phyloP scores from a whole-genome alignment of 2,797 vertebrate genomes.

The Cichlasoma orientale region DNA sequence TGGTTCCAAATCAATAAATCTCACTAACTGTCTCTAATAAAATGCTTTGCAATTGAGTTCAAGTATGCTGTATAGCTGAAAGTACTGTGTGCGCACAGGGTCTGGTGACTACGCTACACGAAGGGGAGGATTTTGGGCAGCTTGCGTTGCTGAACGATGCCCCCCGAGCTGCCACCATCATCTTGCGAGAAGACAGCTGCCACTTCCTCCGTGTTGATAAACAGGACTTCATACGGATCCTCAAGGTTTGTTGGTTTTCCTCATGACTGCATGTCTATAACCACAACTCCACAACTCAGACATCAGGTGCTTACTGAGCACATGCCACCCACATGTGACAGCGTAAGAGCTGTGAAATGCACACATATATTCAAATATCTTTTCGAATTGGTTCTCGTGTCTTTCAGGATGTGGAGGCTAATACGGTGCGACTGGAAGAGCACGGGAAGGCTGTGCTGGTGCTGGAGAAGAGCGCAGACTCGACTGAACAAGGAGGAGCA shows the following conservation, averaged over 20 bases:
- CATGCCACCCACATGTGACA: not conserved
- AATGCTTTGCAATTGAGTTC: not conserved
- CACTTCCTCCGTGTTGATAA: slow-evolving; percentile 96
- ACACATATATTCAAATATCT: not conserved
- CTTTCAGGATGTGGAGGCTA: slow-evolving; percentile 92
- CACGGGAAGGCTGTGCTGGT: slow-evolving; percentile 94
- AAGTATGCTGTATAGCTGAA: not conserved
- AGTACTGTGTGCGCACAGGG: slow-evolving; percentile 75
- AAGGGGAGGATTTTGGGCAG: slow-evolving; percentile 96
- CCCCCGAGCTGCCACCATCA: slow-evolving; percentile 92
- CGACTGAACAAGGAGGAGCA: slow-evolving; percentile 69
- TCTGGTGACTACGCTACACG: slow-evolving; percentile 91
- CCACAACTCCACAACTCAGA: not conserved
- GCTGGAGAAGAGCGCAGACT: slow-evolving; percentile 86
- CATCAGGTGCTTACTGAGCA: fast-evolving
- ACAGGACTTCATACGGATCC: slow-evolving; percentile 94
- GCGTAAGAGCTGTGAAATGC: not conserved
- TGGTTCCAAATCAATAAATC: not conserved
- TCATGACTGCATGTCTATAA: not conserved
- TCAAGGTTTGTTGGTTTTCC: slow-evolving; percentile 83
- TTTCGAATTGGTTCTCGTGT: not conserved
- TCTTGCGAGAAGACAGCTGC: slow-evolving; percentile 92
- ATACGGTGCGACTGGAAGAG: slow-evolving; percentile 94
- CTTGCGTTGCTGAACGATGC: slow-evolving; percentile 94
- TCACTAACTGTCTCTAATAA: not conserved